A percentile compares a stretch with the other conserved stretches of the same genome.
Conservation (phyloP, 2,888 invertebrate genomes). For the Papilio gigon region DNA sequence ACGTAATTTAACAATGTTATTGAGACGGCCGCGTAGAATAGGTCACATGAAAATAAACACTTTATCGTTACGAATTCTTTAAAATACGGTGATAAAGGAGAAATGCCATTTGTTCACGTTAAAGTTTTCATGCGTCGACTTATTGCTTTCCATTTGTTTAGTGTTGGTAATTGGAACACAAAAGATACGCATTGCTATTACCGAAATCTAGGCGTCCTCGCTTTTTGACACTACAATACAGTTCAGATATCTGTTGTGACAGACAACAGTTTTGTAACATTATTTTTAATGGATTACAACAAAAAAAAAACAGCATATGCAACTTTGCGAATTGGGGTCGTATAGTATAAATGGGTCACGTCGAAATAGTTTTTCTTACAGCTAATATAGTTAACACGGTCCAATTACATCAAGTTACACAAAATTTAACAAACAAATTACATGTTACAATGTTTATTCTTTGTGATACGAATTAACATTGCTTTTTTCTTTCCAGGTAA, state of each 20-base stretch:
- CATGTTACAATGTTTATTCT: slow-evolving; percentile 50
- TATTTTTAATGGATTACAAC: slow-evolving; percentile 68
- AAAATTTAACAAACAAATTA: slow-evolving; percentile 51
- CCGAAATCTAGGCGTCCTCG: slow-evolving; percentile 64
- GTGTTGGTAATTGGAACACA: slow-evolving; percentile 40
- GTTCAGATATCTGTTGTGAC: slow-evolving; percentile 66
- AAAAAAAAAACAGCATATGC: slow-evolving; percentile 65
- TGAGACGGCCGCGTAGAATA: slow-evolving; percentile 63
- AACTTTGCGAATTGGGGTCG: slow-evolving; percentile 76
- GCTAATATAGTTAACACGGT: slow-evolving; percentile 72
- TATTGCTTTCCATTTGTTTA: slow-evolving; percentile 42
- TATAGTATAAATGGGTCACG: slow-evolving; percentile 69
- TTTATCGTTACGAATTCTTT: slow-evolving; percentile 69
- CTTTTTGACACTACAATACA: slow-evolving; percentile 63
- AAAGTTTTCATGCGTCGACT: slow-evolving; percentile 39
- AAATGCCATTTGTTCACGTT: slow-evolving; percentile 45
- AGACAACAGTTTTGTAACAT: slow-evolving; percentile 69
- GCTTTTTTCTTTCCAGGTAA: slow-evolving; percentile 71
- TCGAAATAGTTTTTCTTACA: slow-evolving; percentile 72
- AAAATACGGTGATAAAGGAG: slow-evolving; percentile 58
- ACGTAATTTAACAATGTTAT: slow-evolving; percentile 61
- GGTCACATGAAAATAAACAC: slow-evolving; percentile 72
- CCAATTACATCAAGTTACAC: slow-evolving; percentile 67
- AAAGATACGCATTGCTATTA: slow-evolving; percentile 58
- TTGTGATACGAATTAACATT: slow-evolving; percentile 33